Base-by-base conservation (phyloP, 2,113 vertebrate species). In the Erythrolamprus reginae region DNA sequence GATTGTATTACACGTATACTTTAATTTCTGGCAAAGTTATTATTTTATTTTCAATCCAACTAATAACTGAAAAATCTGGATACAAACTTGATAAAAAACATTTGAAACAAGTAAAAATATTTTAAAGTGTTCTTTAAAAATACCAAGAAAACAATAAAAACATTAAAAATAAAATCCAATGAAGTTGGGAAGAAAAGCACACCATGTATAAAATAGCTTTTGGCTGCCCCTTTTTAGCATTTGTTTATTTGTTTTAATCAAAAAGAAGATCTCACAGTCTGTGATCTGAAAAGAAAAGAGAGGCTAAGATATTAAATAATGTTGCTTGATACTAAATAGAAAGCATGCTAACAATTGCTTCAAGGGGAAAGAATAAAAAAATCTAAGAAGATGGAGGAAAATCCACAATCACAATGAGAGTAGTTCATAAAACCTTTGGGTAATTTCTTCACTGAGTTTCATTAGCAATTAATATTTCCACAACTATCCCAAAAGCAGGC, bases 391-490 rank as follows among this genome's bases (percentile, higher is more conserved):
- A 45, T 13, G 6, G 23, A 47, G 23, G 26, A 83, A 50, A 50
- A 50, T 17, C 83, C 47, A 84, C 83, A 51, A 51, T 8, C 45
- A 92, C 92, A 93, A 87, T 0, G 5, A 51, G 26, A 93, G 26
- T 87, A 56, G 45, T 48, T 91, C 87, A 92, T 24, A 88, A 42
- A 51, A 1, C 53, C 48, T 12, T 77, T 91, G 52, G 91, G 87
- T 5, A 24, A 87, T 2, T 0, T 86, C 70, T 92, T 91, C 26
- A 82, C 82, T 28, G 48, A 84, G 84, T 23, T 17, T 56, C 77
- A n/a, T 84, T 89, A 89, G 42, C 5, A 56, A 42, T 48, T 89
- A 24, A 82, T 55, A 89, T 58, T 48, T 58, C 82, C 42, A 84
- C 58, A 58, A 33, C 56, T 58, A 56, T 83, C 58, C 47, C 84